Base-by-base conservation (phyloP, 2,888 invertebrate species). In the Thymelicus sylvestris region DNA sequence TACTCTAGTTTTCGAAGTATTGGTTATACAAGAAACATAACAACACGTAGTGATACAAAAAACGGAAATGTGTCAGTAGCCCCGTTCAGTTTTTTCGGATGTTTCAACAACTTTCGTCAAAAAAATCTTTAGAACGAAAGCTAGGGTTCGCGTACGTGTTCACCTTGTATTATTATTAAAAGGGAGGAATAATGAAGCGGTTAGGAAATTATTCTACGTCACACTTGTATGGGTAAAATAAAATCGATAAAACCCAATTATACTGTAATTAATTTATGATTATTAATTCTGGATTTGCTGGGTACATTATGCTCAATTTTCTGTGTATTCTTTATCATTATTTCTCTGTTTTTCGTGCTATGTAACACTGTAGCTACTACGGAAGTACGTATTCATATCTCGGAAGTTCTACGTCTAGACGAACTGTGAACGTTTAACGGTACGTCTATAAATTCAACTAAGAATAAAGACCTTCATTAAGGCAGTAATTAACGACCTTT, bases 31-130 rank as follows among this genome's bases (percentile, higher is more conserved):
- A 31, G 19, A 64, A 72, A 74, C 74, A 78, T 79, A 80, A 77
- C 79, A 80, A 78, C 81, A 83, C 82, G 81, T 83, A 79, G 76
- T 70, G 52, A 24, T 74, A 76, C 78, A 76, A 85, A 83, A 52
- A 86, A 77, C 66, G 13, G 55, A 72, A 74, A 66, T 60, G 66
- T 61, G 69, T 64, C 68, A 62, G 62, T 68, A 62, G 44, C 68
- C 38, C 48, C 63, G 48, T n/a, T 69, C 24, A 48, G 39, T 71
- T 73, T 72, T 67, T 67, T 72, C 60, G 48, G 12, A 8, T 13
- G 64, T 69, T 69, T 59, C 63, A 57, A 48, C n/a, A 31, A 50
- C 47, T 69, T 69, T 64, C 41, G 47, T 48, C 47, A 19, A 64
- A 69, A 68, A 68, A 60, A 24, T 19, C 39, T 24, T 31, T 47